These are phyloP conservation scores for Lamellibrachia luymesi DNA, from an alignment of 1,140 invertebrate genomes.

Conservation along the genomic window DNA sequence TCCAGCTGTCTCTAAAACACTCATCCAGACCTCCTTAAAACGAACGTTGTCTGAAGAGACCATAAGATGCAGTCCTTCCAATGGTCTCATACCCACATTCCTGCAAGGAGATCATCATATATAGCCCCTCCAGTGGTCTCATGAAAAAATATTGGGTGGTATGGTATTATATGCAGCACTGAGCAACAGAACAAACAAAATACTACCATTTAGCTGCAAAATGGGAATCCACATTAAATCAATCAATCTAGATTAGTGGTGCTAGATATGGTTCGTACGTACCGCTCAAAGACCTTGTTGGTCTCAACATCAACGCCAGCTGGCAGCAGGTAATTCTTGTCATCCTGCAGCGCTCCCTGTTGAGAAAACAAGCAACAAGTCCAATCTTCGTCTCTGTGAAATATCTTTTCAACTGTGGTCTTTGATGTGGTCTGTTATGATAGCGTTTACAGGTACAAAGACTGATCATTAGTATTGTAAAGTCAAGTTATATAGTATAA, in stretches of 20 bases:
- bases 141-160: neutral
- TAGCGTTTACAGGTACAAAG: too few species aligned
- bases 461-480: too few species aligned
- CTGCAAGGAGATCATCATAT: constrained; percentile 17
- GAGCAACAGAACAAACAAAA: too few species aligned
- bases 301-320: constrained; percentile 53
- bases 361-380: constrained; percentile 19
- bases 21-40: constrained; percentile 48
- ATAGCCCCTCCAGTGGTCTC: neutral
- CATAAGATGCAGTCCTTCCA: constrained; percentile 40
- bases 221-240: too few species aligned
- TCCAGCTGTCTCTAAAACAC: constrained; percentile 42
- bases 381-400: too few species aligned
- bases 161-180: neutral
- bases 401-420: too few species aligned
- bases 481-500: too few species aligned
- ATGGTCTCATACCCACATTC: constrained; percentile 26
- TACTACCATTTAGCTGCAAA: too few species aligned
- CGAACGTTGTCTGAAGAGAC: constrained; percentile 38
- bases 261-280: constrained; percentile 12
- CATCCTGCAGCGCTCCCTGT: constrained; percentile 39
- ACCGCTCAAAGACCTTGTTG: constrained; percentile 46
- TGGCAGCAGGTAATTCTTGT: constrained; percentile 48
- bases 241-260: too few species aligned
- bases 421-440: too few species aligned